Percentiles rank a stretch among this genome's conserved stretches.
These are phyloP conservation scores for Centropyge bicolor DNA, from an alignment of 2,797 vertebrate species.

Conservation along the genomic window DNA sequence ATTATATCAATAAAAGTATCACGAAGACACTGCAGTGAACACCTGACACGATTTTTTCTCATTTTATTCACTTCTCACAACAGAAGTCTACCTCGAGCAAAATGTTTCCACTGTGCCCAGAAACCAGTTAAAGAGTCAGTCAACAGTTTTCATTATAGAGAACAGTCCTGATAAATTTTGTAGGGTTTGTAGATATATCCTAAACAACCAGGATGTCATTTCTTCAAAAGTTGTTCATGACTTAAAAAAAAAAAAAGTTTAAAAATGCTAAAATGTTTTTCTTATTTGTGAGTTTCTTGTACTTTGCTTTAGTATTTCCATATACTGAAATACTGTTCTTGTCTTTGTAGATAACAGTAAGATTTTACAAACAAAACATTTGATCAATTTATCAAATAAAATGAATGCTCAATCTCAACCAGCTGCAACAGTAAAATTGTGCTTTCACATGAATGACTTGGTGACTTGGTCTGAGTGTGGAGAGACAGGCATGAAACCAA, in stretches of 20 bases:
- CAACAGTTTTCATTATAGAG: background rate
- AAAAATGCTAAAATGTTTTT: no score
- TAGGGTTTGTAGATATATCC: background rate
- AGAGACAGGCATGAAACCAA: background rate
- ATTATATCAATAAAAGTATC: conserved; percentile 11
- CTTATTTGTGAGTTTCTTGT: background rate
- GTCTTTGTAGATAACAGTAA: background rate
- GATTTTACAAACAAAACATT: background rate
- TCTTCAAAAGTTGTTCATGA: no score
- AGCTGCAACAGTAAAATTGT: background rate
- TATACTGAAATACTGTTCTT: background rate
- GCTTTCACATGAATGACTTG: background rate
- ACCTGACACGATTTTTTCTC: background rate
- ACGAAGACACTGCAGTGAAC: background rate
- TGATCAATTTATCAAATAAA: background rate
- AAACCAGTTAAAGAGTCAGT: background rate
- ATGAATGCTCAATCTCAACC: background rate
- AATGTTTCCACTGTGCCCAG: background rate
- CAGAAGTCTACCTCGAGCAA: background rate
- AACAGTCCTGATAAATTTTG: background rate
- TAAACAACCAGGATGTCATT: background rate
- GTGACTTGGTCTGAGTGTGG: no score
- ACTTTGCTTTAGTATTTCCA: background rate
- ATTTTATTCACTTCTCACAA: background rate
- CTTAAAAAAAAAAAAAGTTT: no score